Percentiles rank a stretch among this genome's conserved stretches.
phyloP scores from a whole-genome alignment of 1,140 invertebrate species.

The Orchestia grillus region DNA sequence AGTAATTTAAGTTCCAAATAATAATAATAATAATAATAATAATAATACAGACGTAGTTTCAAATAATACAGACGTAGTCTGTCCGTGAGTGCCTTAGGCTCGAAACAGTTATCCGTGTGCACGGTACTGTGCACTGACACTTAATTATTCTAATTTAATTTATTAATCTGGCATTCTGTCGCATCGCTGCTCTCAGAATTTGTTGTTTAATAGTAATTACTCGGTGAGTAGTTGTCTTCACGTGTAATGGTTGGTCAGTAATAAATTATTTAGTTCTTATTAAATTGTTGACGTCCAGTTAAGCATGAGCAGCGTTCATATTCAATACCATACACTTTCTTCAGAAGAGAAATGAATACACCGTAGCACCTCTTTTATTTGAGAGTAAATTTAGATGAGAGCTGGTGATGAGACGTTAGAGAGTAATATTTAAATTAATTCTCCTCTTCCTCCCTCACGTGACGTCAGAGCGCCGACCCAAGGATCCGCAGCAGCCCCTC shows the following conservation, averaged over 20 bases:
- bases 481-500: conserved; percentile 18
- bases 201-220: neutral
- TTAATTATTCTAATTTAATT: neutral
- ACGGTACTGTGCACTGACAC: too few relatives aligned
- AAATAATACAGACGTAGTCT: neutral
- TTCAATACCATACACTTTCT: neutral
- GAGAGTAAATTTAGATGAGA: neutral
- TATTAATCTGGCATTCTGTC: neutral
- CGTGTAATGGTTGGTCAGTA: neutral
- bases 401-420: neutral
- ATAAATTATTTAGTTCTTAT: neutral
- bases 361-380: neutral
- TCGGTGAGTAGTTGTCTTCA: neutral
- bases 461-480: neutral
- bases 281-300: neutral
- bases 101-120: neutral
- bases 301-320: neutral
- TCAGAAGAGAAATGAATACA: neutral
- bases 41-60: neutral
- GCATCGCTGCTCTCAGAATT: neutral
- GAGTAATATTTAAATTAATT: neutral
- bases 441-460: neutral
- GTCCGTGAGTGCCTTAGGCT: neutral
- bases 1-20: neutral
- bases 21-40: too few relatives aligned